Percentiles rank a stretch among this genome's conserved stretches.
Evolutionary conservation across 2,797 vertebrate species (phyloP).

Genomic region (Hippoglossus hippoglossus): DNA sequence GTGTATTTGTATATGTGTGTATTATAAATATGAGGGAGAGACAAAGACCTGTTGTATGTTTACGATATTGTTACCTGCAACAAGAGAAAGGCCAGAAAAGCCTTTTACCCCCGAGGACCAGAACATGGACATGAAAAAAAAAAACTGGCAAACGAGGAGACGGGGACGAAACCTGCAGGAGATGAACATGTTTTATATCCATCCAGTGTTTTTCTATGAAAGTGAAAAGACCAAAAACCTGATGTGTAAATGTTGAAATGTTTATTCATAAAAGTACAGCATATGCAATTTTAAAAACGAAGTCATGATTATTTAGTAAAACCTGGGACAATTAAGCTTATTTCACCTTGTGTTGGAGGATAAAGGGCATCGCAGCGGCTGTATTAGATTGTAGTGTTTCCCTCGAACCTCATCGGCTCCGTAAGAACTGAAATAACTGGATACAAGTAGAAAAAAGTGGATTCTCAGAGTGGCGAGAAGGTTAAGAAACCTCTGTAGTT

Average conservation of each 20-base stretch:
- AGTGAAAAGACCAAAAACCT: constrained; percentile 11
- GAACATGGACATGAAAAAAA: neutral
- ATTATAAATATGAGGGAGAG: neutral
- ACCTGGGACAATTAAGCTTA: neutral
- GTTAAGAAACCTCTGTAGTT: too few species aligned
- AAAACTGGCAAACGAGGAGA: neutral
- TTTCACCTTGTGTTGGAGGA: constrained; percentile 20
- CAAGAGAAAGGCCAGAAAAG: constrained; percentile 15
- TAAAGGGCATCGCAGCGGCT: constrained; percentile 2
- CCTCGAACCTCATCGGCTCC: neutral
- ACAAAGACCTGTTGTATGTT: constrained; percentile 4
- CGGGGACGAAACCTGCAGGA: neutral
- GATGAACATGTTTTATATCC: constrained; percentile 32
- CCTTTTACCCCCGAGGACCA: constrained; percentile 4
- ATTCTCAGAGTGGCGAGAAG: neutral
- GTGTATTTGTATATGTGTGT: constrained; percentile 14
- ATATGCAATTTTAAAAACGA: constrained; percentile 30
- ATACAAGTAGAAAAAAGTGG: neutral
- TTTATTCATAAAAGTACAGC: constrained; percentile 65
- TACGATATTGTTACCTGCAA: constrained; percentile 2
- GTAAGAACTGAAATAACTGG: neutral
- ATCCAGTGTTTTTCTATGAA: constrained; percentile 42
- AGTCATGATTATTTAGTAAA: constrained; percentile 27
- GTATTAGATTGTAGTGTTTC: constrained; percentile 1
- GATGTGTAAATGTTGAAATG: constrained; percentile 25